phyloP scores from a whole-genome alignment of 1,140 invertebrate genomes.

The Brachionus sp. region DNA sequence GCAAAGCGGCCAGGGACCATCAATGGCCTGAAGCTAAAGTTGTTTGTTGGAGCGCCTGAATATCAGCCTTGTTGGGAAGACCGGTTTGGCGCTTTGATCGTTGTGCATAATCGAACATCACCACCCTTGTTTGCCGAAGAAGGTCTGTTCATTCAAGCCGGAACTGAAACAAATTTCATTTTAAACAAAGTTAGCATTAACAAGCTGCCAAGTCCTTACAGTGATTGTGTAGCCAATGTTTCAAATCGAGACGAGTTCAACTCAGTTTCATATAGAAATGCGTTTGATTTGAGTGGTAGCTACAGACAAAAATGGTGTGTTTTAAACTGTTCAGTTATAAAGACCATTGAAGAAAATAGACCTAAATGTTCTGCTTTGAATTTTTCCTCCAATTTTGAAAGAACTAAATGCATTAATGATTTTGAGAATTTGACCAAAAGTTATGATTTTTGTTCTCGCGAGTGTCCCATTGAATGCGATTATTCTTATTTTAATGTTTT shows the following conservation, averaged over 20 bases:
- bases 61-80: slow-evolving; percentile 27
- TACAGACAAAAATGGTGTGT: slow-evolving; percentile 25
- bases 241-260: background rate
- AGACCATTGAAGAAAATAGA: background rate
- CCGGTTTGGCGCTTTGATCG: background rate
- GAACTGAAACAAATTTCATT: slow-evolving; percentile 3
- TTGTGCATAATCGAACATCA: background rate
- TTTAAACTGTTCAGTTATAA: background rate
- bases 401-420: background rate
- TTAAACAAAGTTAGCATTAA: background rate
- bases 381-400: background rate
- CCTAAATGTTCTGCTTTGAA: background rate
- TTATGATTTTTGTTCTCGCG: background rate
- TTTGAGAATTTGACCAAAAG: background rate
- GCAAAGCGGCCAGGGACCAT: background rate
- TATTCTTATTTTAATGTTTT: background rate
- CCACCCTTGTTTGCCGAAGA: background rate
- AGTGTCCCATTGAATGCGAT: slow-evolving; percentile 40
- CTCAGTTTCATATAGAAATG: background rate
- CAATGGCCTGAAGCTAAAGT: background rate
- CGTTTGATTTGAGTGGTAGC: background rate
- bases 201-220: background rate
- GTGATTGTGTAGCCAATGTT: background rate
- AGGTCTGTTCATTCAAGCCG: background rate
- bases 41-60: background rate